A percentile compares a stretch with the other conserved stretches of the same genome.
phyloP scores from a whole-genome alignment of 2,113 vertebrate species.

The Lycaon pictus region DNA sequence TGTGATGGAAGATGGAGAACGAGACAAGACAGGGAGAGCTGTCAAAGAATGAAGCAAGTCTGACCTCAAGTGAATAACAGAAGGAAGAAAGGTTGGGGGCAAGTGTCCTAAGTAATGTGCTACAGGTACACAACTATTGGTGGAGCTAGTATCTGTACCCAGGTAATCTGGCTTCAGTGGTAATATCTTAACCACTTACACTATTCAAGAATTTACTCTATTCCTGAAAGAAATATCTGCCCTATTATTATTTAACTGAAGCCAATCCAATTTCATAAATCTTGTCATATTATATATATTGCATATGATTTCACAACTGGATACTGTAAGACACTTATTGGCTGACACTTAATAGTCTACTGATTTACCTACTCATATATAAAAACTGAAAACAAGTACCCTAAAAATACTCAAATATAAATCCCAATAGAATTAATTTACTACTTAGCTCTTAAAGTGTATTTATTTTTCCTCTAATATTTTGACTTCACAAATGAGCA shows the following conservation, averaged over 20 bases:
- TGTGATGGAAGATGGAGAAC: not conserved
- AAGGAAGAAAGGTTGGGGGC: not conserved
- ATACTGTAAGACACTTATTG: not conserved
- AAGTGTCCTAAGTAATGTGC: not conserved
- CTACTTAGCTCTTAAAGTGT: not conserved
- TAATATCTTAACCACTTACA: not conserved
- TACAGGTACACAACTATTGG: not conserved
- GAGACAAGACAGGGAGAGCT: not conserved
- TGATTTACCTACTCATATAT: not conserved
- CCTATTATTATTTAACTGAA: not conserved
- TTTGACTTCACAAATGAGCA: not conserved
- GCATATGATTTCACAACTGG: not conserved
- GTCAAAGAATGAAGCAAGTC: not conserved
- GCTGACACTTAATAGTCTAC: not conserved
- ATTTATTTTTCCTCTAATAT: not conserved
- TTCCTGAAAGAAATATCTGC: not conserved
- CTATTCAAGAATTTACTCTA: conserved; percentile 26
- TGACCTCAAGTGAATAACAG: not conserved
- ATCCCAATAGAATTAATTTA: not conserved
- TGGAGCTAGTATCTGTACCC: not conserved
- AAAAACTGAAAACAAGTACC: not conserved
- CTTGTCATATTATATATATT: not conserved
- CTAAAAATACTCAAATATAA: not conserved
- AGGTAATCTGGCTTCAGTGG: not conserved
- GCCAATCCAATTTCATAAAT: conserved; percentile 11